Conservation (phyloP, 1,140 invertebrate genomes). For the Mactra quadrangularis region DNA sequence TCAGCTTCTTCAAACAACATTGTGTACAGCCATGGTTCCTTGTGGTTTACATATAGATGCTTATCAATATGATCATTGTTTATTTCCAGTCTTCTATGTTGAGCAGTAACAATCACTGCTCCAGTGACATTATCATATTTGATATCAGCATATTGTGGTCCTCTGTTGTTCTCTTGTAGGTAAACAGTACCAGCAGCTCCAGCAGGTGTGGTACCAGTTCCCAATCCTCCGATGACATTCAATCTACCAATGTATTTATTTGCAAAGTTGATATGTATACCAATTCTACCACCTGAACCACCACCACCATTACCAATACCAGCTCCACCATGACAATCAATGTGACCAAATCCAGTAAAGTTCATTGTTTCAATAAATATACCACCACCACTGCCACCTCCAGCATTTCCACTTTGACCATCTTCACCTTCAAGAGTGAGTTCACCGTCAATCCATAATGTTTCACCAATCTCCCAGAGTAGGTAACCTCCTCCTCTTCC, state of each 20-base stretch:
- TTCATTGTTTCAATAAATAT: conserved; percentile 74
- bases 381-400: conserved; percentile 77
- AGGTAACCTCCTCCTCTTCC: conserved; percentile 75
- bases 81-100: conserved; percentile 68
- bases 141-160: conserved; percentile 76
- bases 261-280: conserved; percentile 70
- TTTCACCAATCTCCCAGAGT: conserved; percentile 71
- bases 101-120: conserved; percentile 55
- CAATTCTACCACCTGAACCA: conserved; percentile 73
- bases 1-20: conserved; percentile 68
- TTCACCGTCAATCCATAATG: conserved; percentile 72
- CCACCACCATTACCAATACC: conserved; percentile 69
- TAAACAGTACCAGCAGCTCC: conserved; percentile 77
- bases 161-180: conserved; percentile 74
- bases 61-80: conserved; percentile 74
- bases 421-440: conserved; percentile 67
- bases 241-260: conserved; percentile 72
- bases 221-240: conserved; percentile 70
- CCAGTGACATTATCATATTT: conserved; percentile 72
- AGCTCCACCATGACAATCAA: conserved; percentile 73
- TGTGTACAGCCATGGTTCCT: conserved; percentile 75
- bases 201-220: conserved; percentile 61
- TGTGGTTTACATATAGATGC: conserved; percentile 69
- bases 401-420: conserved; percentile 68
- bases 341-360: conserved; percentile 75